Evolutionary conservation across 2,797 vertebrate species (phyloP).

Genomic region (Otus scops): DNA sequence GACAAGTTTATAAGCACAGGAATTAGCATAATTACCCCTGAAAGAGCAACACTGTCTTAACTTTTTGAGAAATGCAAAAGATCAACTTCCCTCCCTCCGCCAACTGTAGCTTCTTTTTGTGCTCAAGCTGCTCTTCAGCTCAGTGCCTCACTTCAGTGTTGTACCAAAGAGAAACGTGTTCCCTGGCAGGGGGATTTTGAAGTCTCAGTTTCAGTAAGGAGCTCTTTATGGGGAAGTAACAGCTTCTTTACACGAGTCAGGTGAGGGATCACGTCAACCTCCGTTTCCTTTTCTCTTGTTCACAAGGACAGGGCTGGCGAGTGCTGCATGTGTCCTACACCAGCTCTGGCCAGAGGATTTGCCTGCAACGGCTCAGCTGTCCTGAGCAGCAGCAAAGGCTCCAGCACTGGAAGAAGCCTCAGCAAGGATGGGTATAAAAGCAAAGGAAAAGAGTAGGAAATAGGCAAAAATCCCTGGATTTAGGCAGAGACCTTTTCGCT

Average conservation of each 20-base stretch:
- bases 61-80: not conserved
- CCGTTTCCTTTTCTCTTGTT: not conserved
- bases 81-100: not conserved
- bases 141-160: not conserved
- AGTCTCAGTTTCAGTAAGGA: not conserved
- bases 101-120: not conserved
- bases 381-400: not conserved
- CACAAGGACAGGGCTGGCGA: rapidly evolving
- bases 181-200: not conserved
- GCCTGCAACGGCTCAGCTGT: not conserved
- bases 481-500: not conserved
- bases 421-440: not conserved
- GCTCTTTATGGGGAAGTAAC: not conserved
- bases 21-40: conserved; percentile 39
- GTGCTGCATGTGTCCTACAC: not conserved
- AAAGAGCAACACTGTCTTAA: conserved; percentile 21
- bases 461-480: not conserved
- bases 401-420: not conserved
- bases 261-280: not conserved
- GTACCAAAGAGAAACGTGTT: not conserved
- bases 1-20: conserved; percentile 17
- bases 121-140: not conserved
- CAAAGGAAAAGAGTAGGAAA: not conserved
- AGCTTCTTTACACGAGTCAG: not conserved
- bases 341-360: not conserved